Percentiles rank a stretch among this genome's conserved stretches.
These are phyloP conservation scores for Hoplodrina blanda DNA, from an alignment of 2,888 invertebrate species.

Conservation along the genomic window DNA sequence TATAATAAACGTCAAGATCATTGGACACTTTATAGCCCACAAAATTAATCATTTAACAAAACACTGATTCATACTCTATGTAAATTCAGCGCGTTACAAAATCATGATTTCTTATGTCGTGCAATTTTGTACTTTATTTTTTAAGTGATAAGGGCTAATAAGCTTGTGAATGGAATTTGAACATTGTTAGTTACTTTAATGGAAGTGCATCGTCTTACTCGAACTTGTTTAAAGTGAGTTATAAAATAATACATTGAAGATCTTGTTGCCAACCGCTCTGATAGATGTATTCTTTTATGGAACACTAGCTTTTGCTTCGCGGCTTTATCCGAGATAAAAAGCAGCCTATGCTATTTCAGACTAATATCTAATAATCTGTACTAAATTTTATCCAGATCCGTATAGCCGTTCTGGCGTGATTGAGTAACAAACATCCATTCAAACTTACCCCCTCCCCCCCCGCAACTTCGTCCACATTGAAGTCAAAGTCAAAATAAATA, in stretches of 20 bases:
- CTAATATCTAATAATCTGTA: no score
- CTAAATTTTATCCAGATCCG: no score
- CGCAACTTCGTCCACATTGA: no score
- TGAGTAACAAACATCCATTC: no score
- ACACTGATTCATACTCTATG: slow-evolving; percentile 19
- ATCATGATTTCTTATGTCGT: not conserved
- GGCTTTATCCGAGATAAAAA: no score
- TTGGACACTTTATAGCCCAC: slow-evolving; percentile 1
- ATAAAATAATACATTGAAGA: slow-evolving; percentile 20
- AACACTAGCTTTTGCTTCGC: not conserved
- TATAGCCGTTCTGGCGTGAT: no score
- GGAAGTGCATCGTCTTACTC: slow-evolving; percentile 28
- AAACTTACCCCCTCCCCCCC: no score
- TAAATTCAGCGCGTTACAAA: slow-evolving; percentile 9
- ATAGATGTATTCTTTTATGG: not conserved
- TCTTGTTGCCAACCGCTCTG: slow-evolving; percentile 22
- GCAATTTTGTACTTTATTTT: slow-evolving; percentile 13
- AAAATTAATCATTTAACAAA: slow-evolving; percentile 10
- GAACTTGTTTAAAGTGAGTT: slow-evolving; percentile 15
- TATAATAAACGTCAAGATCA: slow-evolving; percentile 16
- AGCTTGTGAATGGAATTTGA: not conserved
- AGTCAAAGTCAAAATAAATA: no score
- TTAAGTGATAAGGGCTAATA: not conserved
- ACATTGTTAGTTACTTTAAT: slow-evolving; percentile 33
- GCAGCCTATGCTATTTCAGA: no score